Conservation (phyloP, 1,140 invertebrate genomes). For the Druon quercuslanigerum region DNA sequence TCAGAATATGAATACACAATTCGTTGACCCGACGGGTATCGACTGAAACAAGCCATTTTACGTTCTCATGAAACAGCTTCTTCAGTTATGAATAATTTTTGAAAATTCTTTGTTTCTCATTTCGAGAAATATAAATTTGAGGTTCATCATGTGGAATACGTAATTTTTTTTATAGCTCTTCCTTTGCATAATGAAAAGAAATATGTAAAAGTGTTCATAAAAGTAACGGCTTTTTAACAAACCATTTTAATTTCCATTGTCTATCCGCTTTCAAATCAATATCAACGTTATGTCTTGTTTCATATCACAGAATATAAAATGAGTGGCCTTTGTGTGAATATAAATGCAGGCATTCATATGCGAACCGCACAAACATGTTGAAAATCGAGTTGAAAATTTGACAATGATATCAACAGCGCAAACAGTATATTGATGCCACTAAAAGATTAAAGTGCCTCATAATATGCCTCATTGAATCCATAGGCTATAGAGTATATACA, state of each 20-base stretch:
- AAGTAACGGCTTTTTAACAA: no score
- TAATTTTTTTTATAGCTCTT: no score
- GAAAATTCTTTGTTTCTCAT: background rate
- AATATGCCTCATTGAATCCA: no score
- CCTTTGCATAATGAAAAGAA: no score
- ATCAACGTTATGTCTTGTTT: no score
- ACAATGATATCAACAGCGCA: slow-evolving; percentile 11
- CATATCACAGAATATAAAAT: background rate
- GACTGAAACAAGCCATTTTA: background rate
- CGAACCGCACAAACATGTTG: background rate
- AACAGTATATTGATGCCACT: background rate
- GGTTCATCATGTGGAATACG: no score
- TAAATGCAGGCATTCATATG: background rate
- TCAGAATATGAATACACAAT: slow-evolving; percentile 33
- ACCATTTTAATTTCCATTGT: no score
- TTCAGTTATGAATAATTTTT: background rate
- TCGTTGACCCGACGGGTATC: slow-evolving; percentile 37
- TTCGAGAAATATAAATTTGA: no score
- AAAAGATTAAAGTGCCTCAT: no score
- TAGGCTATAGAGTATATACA: no score
- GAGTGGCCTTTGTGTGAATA: background rate
- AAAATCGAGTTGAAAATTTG: background rate
- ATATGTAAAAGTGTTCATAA: no score
- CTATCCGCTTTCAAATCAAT: no score
- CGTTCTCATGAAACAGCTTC: slow-evolving; percentile 15